Evolutionary conservation across 2,113 vertebrate genomes (phyloP), one percentile per base, ranked within the genome.

Genomic region (Alosa alosa): DNA sequence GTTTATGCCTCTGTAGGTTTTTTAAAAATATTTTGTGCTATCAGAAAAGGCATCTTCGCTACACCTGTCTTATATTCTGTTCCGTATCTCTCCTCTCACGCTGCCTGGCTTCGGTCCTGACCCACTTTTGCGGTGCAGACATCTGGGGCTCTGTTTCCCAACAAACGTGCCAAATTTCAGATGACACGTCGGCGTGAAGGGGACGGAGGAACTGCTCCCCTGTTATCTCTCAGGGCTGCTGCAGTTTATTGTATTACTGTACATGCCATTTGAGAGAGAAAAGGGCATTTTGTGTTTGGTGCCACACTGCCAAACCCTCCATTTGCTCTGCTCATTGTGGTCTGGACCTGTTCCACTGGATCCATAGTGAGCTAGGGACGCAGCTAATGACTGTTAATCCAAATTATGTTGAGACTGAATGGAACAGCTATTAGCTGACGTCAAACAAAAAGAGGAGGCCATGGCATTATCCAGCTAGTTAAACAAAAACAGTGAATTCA

Each of bases 161-260:
- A 78, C 72, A 78, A 78, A 78, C 72, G 72, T 78, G 72, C 72
- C 72, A 78, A 78, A 78, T 78, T 78, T 78, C 11, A 78, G 72
- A 78, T 78, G 72, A 78, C 72, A 78, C 72, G 13, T 39, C 72
- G 72, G 72, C 5, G 36, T 78, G 72, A 78, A 78, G 72, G 31
- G 72, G 72, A 41, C n/a, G 60, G 22, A 64, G n/a, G 60, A 78
- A 10, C 72, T 39, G 72, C 72, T 78, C 36, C 1, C 1, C 31
- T 22, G 4, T 18, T 39, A 41, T 3, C 72, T 78, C 36, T 39
- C 25, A 36, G 72, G 72, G 36, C 72, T 78, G 36, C 31, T 78
- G 72, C 13, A 78, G 13, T 39, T 78, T 78, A 78, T 78, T 78
- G 36, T 39, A 78, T 78, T 78, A 78, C 31, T 31, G 31, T 31